Evolutionary conservation across 2,797 vertebrate species (phyloP), one percentile per base, ranked within the genome.

Genomic region (Vultur gryphus): DNA sequence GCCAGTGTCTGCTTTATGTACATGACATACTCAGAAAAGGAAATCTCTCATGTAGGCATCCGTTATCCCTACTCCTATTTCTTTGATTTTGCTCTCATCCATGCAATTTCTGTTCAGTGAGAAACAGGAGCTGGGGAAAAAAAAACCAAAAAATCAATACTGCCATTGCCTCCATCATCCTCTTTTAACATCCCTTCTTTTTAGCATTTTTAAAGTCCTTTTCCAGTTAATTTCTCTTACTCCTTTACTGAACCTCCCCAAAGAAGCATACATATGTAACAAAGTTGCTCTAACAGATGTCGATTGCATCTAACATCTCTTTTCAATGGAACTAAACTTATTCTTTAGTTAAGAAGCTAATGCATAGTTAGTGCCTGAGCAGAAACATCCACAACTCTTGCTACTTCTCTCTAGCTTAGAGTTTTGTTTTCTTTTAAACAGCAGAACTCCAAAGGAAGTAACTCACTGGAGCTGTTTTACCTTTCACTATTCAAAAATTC

Each of bases 141-240:
- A 16, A 46, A 5, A 1, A 0, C 0, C 0, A 16, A 72, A 23
- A 28, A 66, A 52, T 72, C 48, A 82, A 65, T 39, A 57, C 13
- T 37, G 26, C 37, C 35, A 80, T 46, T 84, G 44, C 9, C 26
- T 77, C 15, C 48, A 87, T 35, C 16, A 70, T 48, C 49, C 25
- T 67, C 33, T 82, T 77, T 64, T 67, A 81, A 70, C 13, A 59
- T 70, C 25, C 12, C 43, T 67, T 51, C 25, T 39, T 77, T 70
- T 62, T 39, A 54, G 10, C 43, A 67, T n/a, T 73, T 96, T 75
- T 51, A 0, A 76, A 77, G 31, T 48, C 35, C 5, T 54, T 75
- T 69, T 39, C 35, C 44, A 62, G 13, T 18, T 82, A 54, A 33
- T 52, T 84, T 67, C 19, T 65, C 52, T 51, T 43, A 75, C 16